Base-by-base conservation (phyloP, 2,888 invertebrate genomes). In the Scaptomyza reducta region DNA sequence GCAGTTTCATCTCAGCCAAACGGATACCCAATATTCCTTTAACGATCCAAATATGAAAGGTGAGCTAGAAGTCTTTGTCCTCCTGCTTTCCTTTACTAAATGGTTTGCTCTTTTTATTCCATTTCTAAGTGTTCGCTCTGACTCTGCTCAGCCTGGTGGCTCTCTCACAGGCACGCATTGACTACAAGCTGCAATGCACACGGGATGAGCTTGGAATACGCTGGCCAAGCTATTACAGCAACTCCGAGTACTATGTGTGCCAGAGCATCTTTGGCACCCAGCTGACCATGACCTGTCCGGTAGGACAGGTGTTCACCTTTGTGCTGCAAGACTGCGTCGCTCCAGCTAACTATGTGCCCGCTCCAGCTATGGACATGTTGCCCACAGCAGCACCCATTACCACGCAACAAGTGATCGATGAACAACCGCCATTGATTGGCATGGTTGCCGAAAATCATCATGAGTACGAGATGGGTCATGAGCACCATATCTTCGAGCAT, bases 201-300 rank as follows among this genome's bases (percentile, higher is more conserved):
- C 69, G 76, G 3, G 77, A 88, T 0, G 91, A 91, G 70, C 58
- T 89, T 10, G 88, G 88, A 64, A 85, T 91, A 27, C 84, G 91
- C 58, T 92, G 91, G 91, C 91, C 92, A 3, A 89, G 88, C 71
- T 91, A 91, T 50, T 76, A 85, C 41, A 87, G 91, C 70, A 87
- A 77, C 56, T 82, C 89, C 10, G 82, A 82, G 62, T 92, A 90
- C 68, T 89, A 75, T 59, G 78, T 89, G 25, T 92, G 91, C 57
- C 71, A 77, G 42, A 67, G 74, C 1, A 47, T 88, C 41, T 79
- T 72, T 14, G 90, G 86, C 25, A 77, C 59, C 45, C 79, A 79
- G 44, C 25, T 87, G 60, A 78, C 75, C 14, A 74, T 90, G 31
- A 70, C 66, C 44, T 91, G 91, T 49, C 82, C 83, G 13, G 55